phyloP scores from a whole-genome alignment of 2,113 vertebrate species.

The Malurus cyaneus region DNA sequence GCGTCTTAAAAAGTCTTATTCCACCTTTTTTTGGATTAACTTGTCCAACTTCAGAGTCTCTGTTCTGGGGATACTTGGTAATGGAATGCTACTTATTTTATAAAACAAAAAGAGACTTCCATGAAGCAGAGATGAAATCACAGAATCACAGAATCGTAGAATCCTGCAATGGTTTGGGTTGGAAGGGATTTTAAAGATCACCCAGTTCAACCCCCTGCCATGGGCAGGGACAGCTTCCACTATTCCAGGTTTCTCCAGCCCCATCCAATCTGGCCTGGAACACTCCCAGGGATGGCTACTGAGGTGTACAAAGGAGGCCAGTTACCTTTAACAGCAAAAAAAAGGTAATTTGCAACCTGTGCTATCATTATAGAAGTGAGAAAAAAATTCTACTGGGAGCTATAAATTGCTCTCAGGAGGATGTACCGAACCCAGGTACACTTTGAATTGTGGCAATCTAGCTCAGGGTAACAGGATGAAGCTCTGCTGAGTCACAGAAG shows the following conservation, averaged over 20 bases:
- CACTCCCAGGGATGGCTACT: background rate
- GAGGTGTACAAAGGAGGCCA: background rate
- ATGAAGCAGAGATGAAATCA: background rate
- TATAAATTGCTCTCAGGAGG: background rate
- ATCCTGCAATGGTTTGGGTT: background rate
- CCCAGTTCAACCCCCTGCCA: background rate
- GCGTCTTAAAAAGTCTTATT: background rate
- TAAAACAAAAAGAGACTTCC: background rate
- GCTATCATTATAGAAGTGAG: background rate
- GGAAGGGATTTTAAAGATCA: background rate
- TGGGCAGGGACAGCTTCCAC: background rate
- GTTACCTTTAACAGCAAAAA: background rate
- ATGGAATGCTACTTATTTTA: background rate
- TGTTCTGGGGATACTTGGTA: background rate
- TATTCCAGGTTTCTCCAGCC: background rate
- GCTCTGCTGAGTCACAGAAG: constrained; percentile 17
- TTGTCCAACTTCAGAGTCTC: background rate
- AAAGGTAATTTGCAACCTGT: background rate
- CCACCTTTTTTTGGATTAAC: background rate
- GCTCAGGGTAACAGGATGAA: background rate
- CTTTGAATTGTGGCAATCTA: background rate
- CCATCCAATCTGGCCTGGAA: background rate
- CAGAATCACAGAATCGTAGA: background rate
- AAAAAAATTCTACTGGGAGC: background rate
- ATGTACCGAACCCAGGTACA: background rate